Percentiles rank a stretch among this genome's conserved stretches.
These are phyloP conservation scores for Phocides pigmalion DNA, from an alignment of 1,140 invertebrate genomes.

Conservation along the genomic window DNA sequence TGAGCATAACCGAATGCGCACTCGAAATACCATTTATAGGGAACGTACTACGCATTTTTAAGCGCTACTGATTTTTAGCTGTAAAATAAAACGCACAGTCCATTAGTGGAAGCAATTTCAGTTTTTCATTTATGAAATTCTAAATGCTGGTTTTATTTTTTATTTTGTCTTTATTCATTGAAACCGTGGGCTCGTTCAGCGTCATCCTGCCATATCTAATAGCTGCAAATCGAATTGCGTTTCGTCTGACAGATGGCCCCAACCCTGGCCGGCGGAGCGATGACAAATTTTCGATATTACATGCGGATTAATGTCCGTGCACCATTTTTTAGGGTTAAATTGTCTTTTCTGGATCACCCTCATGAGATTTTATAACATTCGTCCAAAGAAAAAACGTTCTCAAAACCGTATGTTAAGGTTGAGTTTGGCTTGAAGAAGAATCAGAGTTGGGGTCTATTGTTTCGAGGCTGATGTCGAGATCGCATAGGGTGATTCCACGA, in stretches of 20 bases:
- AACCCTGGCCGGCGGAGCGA: constrained; percentile 58
- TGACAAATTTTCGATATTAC: constrained; percentile 83
- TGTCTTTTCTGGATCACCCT: constrained; percentile 79
- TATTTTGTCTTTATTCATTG: constrained; percentile 44
- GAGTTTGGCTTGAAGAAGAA: constrained; percentile 27
- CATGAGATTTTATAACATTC: constrained; percentile 29
- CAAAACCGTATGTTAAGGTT: constrained; percentile 39
- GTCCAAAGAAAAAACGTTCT: constrained; percentile 32
- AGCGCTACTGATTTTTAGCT: constrained; percentile 20
- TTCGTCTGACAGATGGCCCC: constrained; percentile 72
- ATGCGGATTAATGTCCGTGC: constrained; percentile 81
- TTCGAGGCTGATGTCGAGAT: constrained; percentile 61
- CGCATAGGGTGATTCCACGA: constrained; percentile 79
- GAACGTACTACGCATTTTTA: constrained; percentile 19
- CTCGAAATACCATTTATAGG: constrained; percentile 20
- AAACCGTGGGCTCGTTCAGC: constrained; percentile 55
- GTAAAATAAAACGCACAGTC: constrained; percentile 23
- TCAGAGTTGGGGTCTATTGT: constrained; percentile 55
- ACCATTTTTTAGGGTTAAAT: constrained; percentile 83
- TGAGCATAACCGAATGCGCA: constrained; percentile 20
- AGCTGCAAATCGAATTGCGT: constrained; percentile 73
- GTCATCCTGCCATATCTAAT: constrained; percentile 60
- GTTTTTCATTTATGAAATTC: constrained; percentile 37
- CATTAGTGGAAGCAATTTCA: constrained; percentile 37
- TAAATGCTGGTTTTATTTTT: constrained; percentile 31